phyloP scores from a whole-genome alignment of 1,140 invertebrate species.

The Neotoxoptera formosana region DNA sequence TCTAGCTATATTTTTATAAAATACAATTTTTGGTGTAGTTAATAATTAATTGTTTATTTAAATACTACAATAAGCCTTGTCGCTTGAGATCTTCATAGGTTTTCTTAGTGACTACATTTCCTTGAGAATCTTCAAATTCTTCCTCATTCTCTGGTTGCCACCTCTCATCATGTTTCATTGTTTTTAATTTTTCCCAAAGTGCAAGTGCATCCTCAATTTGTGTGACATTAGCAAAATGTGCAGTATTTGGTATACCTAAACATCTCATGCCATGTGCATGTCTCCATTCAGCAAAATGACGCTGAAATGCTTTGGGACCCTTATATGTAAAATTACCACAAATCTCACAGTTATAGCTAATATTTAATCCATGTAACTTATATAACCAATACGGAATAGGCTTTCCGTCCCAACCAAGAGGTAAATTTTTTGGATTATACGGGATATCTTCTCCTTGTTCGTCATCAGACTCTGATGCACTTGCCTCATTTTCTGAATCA shows the following conservation, averaged over 20 bases:
- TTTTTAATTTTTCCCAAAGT: conserved; percentile 97
- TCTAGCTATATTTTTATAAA: not conserved
- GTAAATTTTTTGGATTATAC: conserved; percentile 99
- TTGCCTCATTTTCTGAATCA: conserved; percentile 91
- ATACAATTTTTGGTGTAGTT: not conserved
- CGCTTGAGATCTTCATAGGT: conserved; percentile 98
- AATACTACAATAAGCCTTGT: conserved; percentile 88
- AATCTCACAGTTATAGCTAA: conserved; percentile 99
- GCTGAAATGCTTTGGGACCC: conserved; percentile 99
- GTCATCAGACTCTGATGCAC: conserved; percentile 84
- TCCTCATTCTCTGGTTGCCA: conserved; percentile 98
- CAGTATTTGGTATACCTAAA: conserved; percentile 98
- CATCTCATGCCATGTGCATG: conserved; percentile 99
- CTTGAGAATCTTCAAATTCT: conserved; percentile 98
- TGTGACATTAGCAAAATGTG: conserved; percentile 99
- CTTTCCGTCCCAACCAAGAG: conserved; percentile 99
- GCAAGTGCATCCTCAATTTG: conserved; percentile 96
- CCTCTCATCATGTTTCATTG: conserved; percentile 91
- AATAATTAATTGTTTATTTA: not conserved
- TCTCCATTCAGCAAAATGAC: conserved; percentile 99
- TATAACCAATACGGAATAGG: conserved; percentile 99
- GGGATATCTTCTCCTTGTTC: conserved; percentile 93
- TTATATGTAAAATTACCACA: conserved; percentile 99
- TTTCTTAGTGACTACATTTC: conserved; percentile 98
- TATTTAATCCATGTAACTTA: conserved; percentile 98